Evolutionary conservation across 2,797 vertebrate species (phyloP).

Genomic region (Amazona finschi): DNA sequence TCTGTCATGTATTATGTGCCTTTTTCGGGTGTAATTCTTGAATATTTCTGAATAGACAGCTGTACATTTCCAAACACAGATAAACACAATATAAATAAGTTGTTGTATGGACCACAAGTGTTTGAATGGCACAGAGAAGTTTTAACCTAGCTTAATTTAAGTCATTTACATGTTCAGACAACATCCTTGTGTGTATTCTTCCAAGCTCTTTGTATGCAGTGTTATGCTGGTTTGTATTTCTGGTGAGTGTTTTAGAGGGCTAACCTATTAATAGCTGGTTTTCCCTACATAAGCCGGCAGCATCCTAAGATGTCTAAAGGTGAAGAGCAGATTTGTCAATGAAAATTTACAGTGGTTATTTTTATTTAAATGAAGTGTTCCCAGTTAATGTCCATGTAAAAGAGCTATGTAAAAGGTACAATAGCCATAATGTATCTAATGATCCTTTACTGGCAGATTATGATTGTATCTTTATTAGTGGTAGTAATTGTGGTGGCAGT

Average conservation of each 20-base stretch:
- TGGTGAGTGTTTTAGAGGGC: background rate
- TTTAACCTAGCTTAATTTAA: background rate
- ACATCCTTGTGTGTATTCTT: slow-evolving; percentile 2
- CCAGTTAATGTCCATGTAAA: background rate
- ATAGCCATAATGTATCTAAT: background rate
- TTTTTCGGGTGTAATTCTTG: background rate
- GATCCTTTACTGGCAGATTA: slow-evolving; percentile 29
- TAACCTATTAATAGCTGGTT: background rate
- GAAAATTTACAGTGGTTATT: background rate
- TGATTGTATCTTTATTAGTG: slow-evolving; percentile 22
- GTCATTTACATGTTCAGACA: slow-evolving; percentile 3
- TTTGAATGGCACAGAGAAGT: background rate
- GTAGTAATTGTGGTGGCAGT: slow-evolving; percentile 14
- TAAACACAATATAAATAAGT: background rate
- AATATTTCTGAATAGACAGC: background rate
- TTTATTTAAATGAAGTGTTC: slow-evolving; percentile 21
- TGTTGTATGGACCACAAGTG: background rate
- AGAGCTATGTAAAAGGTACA: background rate
- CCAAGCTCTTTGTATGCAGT: background rate
- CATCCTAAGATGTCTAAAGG: background rate
- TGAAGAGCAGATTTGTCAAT: slow-evolving; percentile 18
- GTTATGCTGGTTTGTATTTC: background rate
- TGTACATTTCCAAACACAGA: background rate
- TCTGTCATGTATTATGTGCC: background rate
- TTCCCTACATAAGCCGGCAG: background rate